Conservation (phyloP, 2,113 vertebrate species). For the Labrus mixtus region DNA sequence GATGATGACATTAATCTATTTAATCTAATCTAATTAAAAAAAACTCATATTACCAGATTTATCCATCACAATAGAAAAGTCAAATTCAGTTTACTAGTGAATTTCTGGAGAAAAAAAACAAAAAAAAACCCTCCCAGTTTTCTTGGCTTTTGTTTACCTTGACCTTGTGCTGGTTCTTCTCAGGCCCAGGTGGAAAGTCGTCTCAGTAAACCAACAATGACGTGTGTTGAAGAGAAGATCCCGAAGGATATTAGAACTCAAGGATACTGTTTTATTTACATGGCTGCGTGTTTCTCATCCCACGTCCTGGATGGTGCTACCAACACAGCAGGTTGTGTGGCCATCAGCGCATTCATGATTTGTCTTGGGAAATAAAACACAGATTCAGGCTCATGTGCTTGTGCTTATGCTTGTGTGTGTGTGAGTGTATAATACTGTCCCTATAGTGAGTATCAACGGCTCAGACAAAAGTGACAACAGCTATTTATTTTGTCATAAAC, state of each 20-base stretch:
- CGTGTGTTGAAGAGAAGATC: neutral
- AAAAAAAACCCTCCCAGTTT: neutral
- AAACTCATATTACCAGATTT: neutral
- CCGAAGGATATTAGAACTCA: neutral
- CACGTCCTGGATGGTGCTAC: neutral
- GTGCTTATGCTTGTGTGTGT: slow-evolving; percentile 5
- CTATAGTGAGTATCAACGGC: slow-evolving; percentile 22
- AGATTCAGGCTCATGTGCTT: neutral
- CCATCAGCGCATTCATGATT: slow-evolving; percentile 9
- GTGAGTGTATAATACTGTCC: slow-evolving; percentile 12
- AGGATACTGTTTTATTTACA: neutral
- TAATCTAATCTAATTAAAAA: too few relatives aligned
- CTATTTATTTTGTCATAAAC: slow-evolving; percentile 29
- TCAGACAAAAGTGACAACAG: slow-evolving; percentile 12
- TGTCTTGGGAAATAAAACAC: neutral
- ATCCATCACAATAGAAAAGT: neutral
- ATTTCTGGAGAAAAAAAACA: neutral
- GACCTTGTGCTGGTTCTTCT: neutral
- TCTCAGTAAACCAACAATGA: neutral
- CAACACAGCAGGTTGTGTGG: slow-evolving; percentile 6
- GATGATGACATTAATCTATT: too few relatives aligned
- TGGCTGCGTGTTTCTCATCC: slow-evolving; percentile 3
- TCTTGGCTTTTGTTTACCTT: neutral
- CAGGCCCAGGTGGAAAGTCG: neutral
- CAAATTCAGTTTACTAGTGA: neutral